Evolutionary conservation across 37 sponge, comb jelly and placozoan genomes (phyloP).

Genomic region (Axinella damicornis): DNA sequence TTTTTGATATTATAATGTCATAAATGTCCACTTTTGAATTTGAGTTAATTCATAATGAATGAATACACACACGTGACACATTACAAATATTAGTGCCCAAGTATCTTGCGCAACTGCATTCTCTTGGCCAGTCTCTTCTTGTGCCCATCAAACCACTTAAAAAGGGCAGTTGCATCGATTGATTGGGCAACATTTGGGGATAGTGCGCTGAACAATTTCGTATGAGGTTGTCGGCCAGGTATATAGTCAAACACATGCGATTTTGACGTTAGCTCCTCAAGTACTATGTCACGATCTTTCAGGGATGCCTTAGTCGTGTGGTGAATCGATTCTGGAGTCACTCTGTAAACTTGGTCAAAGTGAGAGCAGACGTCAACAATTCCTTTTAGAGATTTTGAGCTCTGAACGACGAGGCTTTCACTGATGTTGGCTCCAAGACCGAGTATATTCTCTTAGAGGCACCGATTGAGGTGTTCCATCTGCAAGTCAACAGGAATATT

Average conservation of each 20-base stretch:
- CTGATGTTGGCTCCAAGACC: not conserved
- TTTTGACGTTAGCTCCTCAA: not conserved
- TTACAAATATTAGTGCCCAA: not conserved
- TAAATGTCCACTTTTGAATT: not conserved
- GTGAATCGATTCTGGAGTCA: not conserved
- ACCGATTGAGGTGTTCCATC: slow-evolving; percentile 25
- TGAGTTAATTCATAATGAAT: too few relatives aligned
- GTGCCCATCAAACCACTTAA: not conserved
- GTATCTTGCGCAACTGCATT: not conserved
- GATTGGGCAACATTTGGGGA: too few relatives aligned
- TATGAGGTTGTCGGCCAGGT: slow-evolving; percentile 8
- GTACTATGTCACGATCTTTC: not conserved
- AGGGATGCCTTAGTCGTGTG: not conserved
- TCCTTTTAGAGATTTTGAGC: not conserved
- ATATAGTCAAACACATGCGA: slow-evolving; percentile 25
- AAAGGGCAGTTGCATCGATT: not conserved
- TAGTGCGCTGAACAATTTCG: too few relatives aligned
- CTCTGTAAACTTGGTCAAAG: not conserved
- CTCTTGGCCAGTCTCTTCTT: not conserved
- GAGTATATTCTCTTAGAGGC: not conserved
- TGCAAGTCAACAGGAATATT: slow-evolving; percentile 31
- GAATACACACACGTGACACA: not conserved
- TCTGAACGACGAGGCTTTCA: not conserved
- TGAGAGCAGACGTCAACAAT: not conserved
- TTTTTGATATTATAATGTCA: too few relatives aligned